These are phyloP conservation scores for Haemorhous mexicanus DNA, from an alignment of 2,113 vertebrate genomes.

Conservation along the genomic window DNA sequence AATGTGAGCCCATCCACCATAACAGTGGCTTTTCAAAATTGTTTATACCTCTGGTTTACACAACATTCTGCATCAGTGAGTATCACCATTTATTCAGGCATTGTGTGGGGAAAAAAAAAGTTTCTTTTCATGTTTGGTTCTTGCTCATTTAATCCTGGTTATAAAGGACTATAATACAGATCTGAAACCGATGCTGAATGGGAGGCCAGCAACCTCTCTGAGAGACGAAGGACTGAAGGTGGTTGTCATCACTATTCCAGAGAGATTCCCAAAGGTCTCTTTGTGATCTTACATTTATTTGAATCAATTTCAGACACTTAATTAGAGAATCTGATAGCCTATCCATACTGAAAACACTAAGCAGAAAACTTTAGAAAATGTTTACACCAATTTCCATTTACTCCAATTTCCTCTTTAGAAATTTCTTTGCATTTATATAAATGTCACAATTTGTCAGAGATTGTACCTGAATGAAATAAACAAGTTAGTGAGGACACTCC, in stretches of 20 bases:
- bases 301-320: neutral
- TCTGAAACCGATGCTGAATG: neutral
- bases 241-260: neutral
- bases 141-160: neutral
- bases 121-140: neutral
- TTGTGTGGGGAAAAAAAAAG: accelerated
- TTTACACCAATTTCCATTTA: neutral
- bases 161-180: neutral
- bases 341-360: neutral
- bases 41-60: neutral
- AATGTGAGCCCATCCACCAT: neutral
- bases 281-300: neutral
- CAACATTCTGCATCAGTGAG: neutral
- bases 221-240: neutral
- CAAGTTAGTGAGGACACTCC: neutral
- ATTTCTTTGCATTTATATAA: neutral
- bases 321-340: neutral
- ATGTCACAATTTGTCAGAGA: neutral
- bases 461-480: neutral
- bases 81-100: neutral
- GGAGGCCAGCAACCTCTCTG: neutral
- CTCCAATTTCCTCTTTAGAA: neutral
- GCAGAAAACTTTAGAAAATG: accelerated
- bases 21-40: neutral
- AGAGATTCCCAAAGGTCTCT: neutral